Conservation (phyloP, 2,113 vertebrate genomes). For the Ictidomys tridecemlineatus region DNA sequence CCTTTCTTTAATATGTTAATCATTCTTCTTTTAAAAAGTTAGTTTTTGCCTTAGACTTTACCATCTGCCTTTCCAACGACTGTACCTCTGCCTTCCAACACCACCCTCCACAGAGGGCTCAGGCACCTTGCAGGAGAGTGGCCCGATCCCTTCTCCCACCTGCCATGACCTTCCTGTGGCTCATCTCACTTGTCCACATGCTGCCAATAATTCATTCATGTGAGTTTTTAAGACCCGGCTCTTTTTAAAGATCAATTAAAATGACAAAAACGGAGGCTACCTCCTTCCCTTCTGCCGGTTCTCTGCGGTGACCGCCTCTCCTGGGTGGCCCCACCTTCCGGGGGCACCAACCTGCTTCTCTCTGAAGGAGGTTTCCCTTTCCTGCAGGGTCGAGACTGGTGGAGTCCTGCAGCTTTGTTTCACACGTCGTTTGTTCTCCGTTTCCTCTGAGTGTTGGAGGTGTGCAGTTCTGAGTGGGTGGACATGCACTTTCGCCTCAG, state of each 20-base stretch:
- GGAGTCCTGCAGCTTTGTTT: background rate
- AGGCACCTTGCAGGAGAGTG: background rate
- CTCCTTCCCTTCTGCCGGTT: too few relatives aligned
- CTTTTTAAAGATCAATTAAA: background rate
- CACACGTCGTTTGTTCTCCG: too few relatives aligned
- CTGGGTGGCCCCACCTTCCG: background rate
- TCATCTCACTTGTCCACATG: too few relatives aligned
- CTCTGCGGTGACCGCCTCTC: background rate
- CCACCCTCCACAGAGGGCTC: too few relatives aligned
- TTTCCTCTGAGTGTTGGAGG: background rate
- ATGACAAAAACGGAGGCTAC: background rate
- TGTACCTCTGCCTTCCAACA: too few relatives aligned
- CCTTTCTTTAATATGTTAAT: background rate
- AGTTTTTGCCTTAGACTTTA: background rate
- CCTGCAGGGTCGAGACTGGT: background rate
- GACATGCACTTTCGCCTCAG: background rate
- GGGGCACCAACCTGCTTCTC: background rate
- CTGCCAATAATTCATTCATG: too few relatives aligned
- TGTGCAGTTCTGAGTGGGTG: background rate
- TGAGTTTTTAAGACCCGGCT: background rate
- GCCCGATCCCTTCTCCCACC: accelerated
- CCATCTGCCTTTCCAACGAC: background rate
- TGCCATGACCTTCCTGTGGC: accelerated
- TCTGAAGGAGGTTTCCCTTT: too few relatives aligned
- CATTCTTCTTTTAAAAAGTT: background rate